Evolutionary conservation across 53 echinoderm and acorn worm species (phyloP), one percentile per base, ranked within the genome.

Genomic region (Luidia sarsii): DNA sequence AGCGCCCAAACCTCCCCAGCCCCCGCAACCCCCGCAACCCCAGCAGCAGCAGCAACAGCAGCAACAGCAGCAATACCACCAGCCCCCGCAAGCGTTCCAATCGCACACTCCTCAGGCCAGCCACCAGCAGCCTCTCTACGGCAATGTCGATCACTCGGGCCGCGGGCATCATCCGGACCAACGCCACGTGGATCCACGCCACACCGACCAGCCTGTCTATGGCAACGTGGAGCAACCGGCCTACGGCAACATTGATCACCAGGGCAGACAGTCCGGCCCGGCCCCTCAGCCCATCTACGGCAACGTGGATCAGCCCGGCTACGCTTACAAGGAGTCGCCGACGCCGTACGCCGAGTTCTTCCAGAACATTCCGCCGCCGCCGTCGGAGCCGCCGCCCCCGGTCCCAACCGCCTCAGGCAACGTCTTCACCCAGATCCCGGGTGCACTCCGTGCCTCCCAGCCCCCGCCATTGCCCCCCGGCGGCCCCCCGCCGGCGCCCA

Each of bases 341-440:
- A 25, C 74, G 15, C 32, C 56, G 19, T 56, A 38, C 28, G 57
- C 38, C 1, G 74, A 56, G 3, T 59, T 77, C 4, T 61, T 38
- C 37, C 23, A 32, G 77, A 77, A 77, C 59, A 83, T 88, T 28
- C 90, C 90, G 38, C 90, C 86, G 5, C 90, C 86, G 32, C 90
- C 90, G 7, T 25, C 81, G 10, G 81, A 80, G 18, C 64, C 85
- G 57, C 90, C 90, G 3, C 86, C 90, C 35, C 86, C 86, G 36
- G 50, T 80, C 62, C 90, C 90, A 13, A 49, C 82, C 31, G 71
- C 65, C 55, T 64, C 82, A 19, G 83, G 48, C 50, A 88, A 88
- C 39, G 83, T 88, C 35, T 88, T 88, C 68, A 68, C 81, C 20
- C 86, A 81, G 71, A 85, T 90, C 30, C 89, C 89, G 3, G 86